Evolutionary conservation across 2,888 invertebrate species (phyloP).

Genomic region (Caenorhabditis afra): DNA sequence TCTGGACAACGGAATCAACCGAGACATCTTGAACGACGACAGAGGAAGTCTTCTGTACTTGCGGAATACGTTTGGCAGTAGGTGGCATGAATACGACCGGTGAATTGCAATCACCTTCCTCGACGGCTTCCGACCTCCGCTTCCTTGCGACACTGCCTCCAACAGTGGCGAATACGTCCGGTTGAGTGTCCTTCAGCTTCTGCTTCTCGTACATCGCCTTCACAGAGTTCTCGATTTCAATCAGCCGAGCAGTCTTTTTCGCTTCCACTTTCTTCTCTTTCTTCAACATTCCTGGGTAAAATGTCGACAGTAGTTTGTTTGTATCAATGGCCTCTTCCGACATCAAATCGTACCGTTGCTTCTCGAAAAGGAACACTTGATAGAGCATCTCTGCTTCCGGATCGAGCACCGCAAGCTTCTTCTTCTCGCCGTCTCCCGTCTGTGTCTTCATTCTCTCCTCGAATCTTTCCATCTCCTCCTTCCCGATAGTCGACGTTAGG

Average conservation of each 20-base stretch:
- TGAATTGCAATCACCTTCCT: not conserved
- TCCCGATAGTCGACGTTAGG: constrained; percentile 1
- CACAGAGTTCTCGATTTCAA: constrained; percentile 36
- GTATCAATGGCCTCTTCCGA: constrained; percentile 35
- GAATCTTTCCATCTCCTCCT: constrained; percentile 19
- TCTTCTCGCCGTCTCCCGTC: not conserved
- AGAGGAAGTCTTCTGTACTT: not conserved
- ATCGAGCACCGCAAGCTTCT: constrained; percentile 10
- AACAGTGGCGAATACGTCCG: constrained; percentile 5
- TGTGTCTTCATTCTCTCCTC: constrained; percentile 14
- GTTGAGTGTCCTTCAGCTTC: constrained; percentile 14
- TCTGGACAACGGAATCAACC: not conserved
- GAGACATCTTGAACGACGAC: not conserved
- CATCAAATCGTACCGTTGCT: constrained; percentile 28
- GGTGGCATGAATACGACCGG: constrained; percentile 24
- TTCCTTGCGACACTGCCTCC: not conserved
- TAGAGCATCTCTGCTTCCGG: constrained; percentile 34
- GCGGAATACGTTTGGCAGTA: constrained; percentile 29
- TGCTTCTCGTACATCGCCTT: constrained; percentile 32
- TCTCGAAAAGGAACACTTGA: constrained; percentile 40
- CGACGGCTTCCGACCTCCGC: not conserved
- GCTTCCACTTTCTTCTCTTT: not conserved
- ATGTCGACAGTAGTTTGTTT: constrained; percentile 19
- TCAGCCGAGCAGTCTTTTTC: constrained; percentile 19
- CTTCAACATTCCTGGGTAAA: constrained; percentile 4